Conservation (phyloP, 2,113 vertebrate species). For the Microtus pennsylvanicus region DNA sequence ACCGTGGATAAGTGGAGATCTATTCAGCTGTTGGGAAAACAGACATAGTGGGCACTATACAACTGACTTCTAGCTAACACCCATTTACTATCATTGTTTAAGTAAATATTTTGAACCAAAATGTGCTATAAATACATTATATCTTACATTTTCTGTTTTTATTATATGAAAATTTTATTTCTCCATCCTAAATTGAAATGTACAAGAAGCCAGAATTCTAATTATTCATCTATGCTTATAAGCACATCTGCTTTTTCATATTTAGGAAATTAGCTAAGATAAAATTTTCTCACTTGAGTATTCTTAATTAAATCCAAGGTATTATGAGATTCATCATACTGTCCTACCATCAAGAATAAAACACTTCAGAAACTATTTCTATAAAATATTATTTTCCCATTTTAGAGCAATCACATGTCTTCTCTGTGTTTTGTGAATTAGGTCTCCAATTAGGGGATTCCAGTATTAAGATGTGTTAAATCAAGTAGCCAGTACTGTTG, state of each 20-base stretch:
- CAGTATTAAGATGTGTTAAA: background rate
- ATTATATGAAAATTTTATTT: background rate
- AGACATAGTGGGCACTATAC: constrained; percentile 21
- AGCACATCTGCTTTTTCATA: background rate
- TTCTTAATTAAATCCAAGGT: background rate
- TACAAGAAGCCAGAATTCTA: background rate
- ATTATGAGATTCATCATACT: background rate
- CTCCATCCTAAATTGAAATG: background rate
- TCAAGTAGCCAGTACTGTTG: background rate
- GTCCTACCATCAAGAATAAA: background rate
- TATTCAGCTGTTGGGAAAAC: constrained; percentile 34
- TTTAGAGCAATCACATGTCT: background rate
- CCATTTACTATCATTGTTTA: constrained; percentile 25
- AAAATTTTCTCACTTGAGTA: background rate
- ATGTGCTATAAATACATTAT: background rate
- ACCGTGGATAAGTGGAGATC: constrained; percentile 26
- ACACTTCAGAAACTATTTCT: background rate
- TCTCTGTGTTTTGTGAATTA: background rate
- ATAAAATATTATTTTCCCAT: background rate
- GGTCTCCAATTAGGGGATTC: background rate
- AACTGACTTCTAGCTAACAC: constrained; percentile 30
- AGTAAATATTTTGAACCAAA: constrained; percentile 57
- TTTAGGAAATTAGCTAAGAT: background rate
- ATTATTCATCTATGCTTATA: background rate
- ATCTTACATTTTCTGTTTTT: constrained; percentile 2